Evolutionary conservation across 2,113 vertebrate species (phyloP), one percentile per base, ranked within the genome.

Genomic region (Rhinoderma darwinii): DNA sequence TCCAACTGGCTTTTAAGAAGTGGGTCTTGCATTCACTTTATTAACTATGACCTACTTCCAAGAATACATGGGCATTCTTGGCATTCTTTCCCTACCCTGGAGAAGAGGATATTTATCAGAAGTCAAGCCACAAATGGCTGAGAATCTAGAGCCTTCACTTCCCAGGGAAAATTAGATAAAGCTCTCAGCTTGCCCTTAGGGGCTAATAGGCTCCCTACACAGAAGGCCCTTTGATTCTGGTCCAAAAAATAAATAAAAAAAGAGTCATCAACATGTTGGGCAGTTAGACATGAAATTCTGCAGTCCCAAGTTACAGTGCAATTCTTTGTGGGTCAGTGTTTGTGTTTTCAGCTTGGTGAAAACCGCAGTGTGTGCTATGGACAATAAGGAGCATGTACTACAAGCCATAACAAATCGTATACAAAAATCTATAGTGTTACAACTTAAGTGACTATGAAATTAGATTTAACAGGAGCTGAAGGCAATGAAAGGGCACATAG

Each of bases 91-190:
- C 14, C 68, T 86, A 44, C 50, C 32, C 77, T 25, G 27, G 66
- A 80, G 77, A 86, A 61, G 68, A 25, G 61, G 63, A 61, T 85
- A 77, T 66, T 76, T 63, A 77, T 85, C 73, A 82, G 66, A 54
- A 80, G 43, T 47, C 61, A 73, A 70, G 20, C 63, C 66, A 81
- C 78, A 86, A 59, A 74, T 81, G 37, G 35, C 85, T 74, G 77
- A 66, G 85, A 86, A 86, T 81, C 66, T 81, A 59, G 66, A 80
- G 77, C 47, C 63, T 56, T 73, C 50, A 86, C 77, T 80, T 81
- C 85, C 66, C 44, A 74, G 78, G 61, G 66, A 81, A 73, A 25
- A 37, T 86, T 61, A 82, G 39, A 44, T 70, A 54, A 86, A 20
- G 43, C 25, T 54, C 39, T 72, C 14, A 79, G 59, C 41, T 39